Evolutionary conservation across 1,140 invertebrate genomes (phyloP).

Genomic region (Drosophila ironensis): DNA sequence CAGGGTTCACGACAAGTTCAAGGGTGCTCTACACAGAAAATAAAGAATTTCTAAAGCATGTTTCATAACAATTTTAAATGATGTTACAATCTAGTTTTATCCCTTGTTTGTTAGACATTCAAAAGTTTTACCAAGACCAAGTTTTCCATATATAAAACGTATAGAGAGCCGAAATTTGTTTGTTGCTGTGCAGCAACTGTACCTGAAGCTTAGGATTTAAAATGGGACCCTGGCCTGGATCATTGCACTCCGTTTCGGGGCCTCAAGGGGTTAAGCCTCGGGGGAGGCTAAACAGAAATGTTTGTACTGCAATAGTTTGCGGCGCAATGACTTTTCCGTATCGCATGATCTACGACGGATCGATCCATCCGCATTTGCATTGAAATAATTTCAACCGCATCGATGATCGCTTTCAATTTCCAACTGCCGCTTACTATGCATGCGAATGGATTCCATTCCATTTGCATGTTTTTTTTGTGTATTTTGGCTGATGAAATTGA

Average conservation of each 20-base stretch:
- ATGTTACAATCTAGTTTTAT: too few species aligned
- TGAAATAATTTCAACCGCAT: conserved; percentile 45
- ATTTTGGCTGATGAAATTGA: conserved; percentile 56
- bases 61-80: too few species aligned
- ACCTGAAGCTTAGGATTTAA: conserved; percentile 14
- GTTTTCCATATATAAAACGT: too few species aligned
- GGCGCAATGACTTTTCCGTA: conserved; percentile 59
- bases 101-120: too few species aligned
- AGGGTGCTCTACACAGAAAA: conserved; percentile 26
- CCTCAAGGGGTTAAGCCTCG: background rate
- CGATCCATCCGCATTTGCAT: too few species aligned
- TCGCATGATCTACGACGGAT: conserved; percentile 31
- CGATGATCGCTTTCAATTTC: conserved; percentile 56
- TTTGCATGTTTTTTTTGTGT: conserved; percentile 50
- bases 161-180: background rate
- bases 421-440: conserved; percentile 46
- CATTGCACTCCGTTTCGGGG: conserved; percentile 4
- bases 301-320: conserved; percentile 59
- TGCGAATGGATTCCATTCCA: conserved; percentile 47
- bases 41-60: too few species aligned
- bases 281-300: conserved; percentile 4
- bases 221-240: conserved; percentile 1
- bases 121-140: background rate
- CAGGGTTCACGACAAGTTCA: conserved; percentile 52
- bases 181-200: conserved; percentile 1